These are phyloP conservation scores for Nannoperca australis DNA, from an alignment of 2,797 vertebrate genomes.

Conservation along the genomic window DNA sequence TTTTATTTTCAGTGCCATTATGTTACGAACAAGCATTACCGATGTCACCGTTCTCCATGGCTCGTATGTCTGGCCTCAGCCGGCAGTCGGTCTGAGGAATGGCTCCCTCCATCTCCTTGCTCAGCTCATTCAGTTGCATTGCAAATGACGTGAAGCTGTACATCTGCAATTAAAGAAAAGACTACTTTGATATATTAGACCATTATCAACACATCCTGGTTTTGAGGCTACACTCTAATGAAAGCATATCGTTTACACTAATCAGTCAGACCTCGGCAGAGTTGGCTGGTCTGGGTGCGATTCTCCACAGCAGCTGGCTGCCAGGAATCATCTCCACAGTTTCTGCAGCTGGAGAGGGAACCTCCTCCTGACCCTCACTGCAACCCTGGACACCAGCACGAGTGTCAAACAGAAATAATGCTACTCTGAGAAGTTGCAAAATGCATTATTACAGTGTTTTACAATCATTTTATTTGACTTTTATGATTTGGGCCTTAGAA, in stretches of 20 bases:
- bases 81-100: constrained; percentile 96
- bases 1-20: background rate
- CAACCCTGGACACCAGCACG: constrained; percentile 65
- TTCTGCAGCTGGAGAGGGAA: constrained; percentile 90
- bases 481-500: background rate
- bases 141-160: constrained; percentile 98
- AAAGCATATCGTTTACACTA: background rate
- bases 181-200: background rate
- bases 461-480: background rate
- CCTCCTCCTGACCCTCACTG: constrained; percentile 89
- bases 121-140: constrained; percentile 95
- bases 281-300: constrained; percentile 92
- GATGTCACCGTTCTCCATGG: constrained; percentile 98
- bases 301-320: constrained; percentile 94
- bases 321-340: constrained; percentile 93
- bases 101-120: constrained; percentile 91
- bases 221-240: background rate
- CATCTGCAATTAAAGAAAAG: constrained; percentile 85
- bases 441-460: background rate
- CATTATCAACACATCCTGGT: background rate
- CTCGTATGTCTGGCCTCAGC: constrained; percentile 93
- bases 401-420: background rate
- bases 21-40: constrained; percentile 79
- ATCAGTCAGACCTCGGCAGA: constrained; percentile 88
- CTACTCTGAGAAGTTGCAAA: background rate